Base-by-base conservation (phyloP, 2,888 invertebrate species). In the Lasioglossum oenotherae region DNA sequence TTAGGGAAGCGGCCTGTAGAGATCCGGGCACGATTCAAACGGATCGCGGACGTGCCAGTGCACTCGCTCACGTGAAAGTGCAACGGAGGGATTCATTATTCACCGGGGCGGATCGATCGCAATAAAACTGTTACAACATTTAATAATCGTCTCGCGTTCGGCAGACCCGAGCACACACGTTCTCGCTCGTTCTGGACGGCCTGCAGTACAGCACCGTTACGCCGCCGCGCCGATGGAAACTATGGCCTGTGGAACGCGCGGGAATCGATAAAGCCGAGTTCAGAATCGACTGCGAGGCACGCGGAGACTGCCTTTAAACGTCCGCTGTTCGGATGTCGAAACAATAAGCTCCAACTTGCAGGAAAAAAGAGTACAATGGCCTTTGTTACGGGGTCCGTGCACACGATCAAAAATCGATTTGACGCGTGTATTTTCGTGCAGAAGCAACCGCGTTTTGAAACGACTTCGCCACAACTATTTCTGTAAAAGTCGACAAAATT, bases 81-180 rank as follows among this genome's bases (percentile, higher is more conserved):
- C 78, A 85, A 84, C 80, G 80, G 71, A 23, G 80, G 80, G 75
- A 82, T 82, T 53, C 87, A 87, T 87, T 85, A 84, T 85, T 82
- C 78, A 53, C 38, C 38, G 57, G 41, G 44, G 60, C 64, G 85
- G 49, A 83, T 83, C 79, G 83, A 74, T 69, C 78, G 81, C 71
- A 74, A 79, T 81, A 79, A 79, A 87, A 81, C 86, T 83, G 86
- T 87, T 81, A 81, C 75, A 74, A 53, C 76, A 78, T 77, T 87
- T 87, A 82, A 85, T 82, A 87, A 80, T 85, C 86, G 69, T 71
- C 35, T 46, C 64, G 74, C 86, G 79, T 83, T 83, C 71, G 14
- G n/a, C 12, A 38, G 64, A 44, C 10, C 60, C 31, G 64, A 16
- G 67, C 74, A 46, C 72, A 71, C 35, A 16, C 44, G 23, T 38